Percentiles rank a stretch among this genome's conserved stretches.
These are phyloP conservation scores for Chaetophractus vellerosus DNA, from an alignment of 2,797 vertebrate genomes.

Conservation along the genomic window DNA sequence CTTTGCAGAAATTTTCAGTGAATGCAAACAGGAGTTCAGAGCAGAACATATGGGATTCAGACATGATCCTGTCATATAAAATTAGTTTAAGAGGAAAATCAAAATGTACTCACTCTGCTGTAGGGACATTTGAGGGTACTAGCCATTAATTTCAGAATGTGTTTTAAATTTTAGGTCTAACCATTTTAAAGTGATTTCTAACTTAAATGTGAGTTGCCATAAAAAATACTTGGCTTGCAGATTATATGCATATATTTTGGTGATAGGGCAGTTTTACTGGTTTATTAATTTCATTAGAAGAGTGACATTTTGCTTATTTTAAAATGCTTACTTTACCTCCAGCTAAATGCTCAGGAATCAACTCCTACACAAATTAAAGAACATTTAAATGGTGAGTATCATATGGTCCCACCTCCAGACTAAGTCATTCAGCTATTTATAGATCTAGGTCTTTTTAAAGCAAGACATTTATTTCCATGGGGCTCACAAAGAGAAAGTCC, in stretches of 20 bases:
- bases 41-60: slow-evolving; percentile 43
- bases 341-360: slow-evolving; percentile 4
- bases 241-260: slow-evolving; percentile 53
- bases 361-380: slow-evolving; percentile 6
- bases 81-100: slow-evolving; percentile 56
- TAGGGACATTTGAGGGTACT: neutral
- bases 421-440: neutral
- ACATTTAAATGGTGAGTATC: slow-evolving; percentile 6
- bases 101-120: neutral
- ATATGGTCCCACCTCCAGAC: neutral
- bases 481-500: neutral
- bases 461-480: slow-evolving; percentile 52
- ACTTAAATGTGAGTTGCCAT: slow-evolving; percentile 70
- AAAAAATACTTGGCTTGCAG: slow-evolving; percentile 29
- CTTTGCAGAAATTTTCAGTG: slow-evolving; percentile 52
- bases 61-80: slow-evolving; percentile 34
- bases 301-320: slow-evolving; percentile 12
- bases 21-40: slow-evolving; percentile 39
- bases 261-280: slow-evolving; percentile 24
- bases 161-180: slow-evolving; percentile 9
- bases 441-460: neutral
- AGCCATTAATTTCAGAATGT: neutral
- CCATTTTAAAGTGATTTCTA: slow-evolving; percentile 42
- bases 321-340: slow-evolving; percentile 26
- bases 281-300: slow-evolving; percentile 41